Percentiles rank a stretch among this genome's conserved stretches.
These are phyloP conservation scores for Drosophila percnosoma DNA, from an alignment of 2,888 invertebrate species.

Conservation along the genomic window DNA sequence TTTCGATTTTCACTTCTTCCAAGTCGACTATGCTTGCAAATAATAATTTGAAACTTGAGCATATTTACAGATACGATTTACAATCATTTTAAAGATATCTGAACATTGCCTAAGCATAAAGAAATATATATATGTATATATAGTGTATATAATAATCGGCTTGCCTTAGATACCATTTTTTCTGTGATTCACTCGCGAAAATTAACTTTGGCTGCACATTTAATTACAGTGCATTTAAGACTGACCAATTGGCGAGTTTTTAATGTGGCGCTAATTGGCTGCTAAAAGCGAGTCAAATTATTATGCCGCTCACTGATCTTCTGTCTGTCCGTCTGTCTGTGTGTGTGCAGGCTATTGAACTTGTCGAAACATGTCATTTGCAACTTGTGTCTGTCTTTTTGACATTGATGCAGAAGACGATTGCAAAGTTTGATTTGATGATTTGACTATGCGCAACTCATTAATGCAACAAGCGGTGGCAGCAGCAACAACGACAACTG, in stretches of 20 bases:
- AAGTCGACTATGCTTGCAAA: background rate
- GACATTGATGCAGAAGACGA: conserved; percentile 72
- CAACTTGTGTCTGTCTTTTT: conserved; percentile 58
- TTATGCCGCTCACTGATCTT: conserved; percentile 24
- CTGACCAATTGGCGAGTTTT: conserved; percentile 39
- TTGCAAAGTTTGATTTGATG: conserved; percentile 61
- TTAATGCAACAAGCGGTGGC: conserved; percentile 63
- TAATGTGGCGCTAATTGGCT: conserved; percentile 52
- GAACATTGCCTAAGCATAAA: no score
- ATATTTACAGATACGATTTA: background rate
- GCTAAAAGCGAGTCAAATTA: conserved; percentile 43
- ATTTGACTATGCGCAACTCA: conserved; percentile 57
- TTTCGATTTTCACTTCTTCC: background rate
- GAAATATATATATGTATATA: background rate
- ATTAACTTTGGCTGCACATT: conserved; percentile 11
- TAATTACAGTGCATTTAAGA: conserved; percentile 30
- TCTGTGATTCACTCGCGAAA: conserved; percentile 1
- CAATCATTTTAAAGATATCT: background rate
- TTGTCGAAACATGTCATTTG: conserved; percentile 43
- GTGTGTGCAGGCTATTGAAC: conserved; percentile 47
- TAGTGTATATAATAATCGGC: background rate
- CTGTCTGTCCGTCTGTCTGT: background rate
- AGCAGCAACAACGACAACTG: conserved; percentile 14
- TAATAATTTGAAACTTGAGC: background rate
- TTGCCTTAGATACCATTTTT: background rate